Evolutionary conservation across 2,113 vertebrate species (phyloP), one percentile per base, ranked within the genome.

Genomic region (Condylura cristata): DNA sequence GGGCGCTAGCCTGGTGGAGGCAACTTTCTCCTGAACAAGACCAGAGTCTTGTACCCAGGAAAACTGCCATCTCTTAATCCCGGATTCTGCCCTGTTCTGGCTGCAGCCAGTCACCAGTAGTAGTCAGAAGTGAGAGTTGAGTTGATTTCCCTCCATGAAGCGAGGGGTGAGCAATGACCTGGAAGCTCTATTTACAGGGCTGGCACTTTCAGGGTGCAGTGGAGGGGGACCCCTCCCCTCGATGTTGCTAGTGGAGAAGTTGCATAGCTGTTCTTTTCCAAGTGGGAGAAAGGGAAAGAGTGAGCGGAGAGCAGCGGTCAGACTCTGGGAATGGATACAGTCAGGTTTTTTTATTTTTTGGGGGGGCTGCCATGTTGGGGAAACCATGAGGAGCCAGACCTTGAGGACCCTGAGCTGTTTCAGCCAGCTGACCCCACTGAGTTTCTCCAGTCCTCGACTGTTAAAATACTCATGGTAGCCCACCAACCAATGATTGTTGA

Each of bases 1-100:
- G 72, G n/a, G 74, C 58, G 61, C 72, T 37, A 46, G 30, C 51
- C 39, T 14, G 11, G 18, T 61, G 30, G 85, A 81, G 82, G 72
- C 44, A 68, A 95, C 91, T 93, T 95, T 93, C 86, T 66, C 75
- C 44, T 14, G 51, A 92, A 86, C 75, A 46, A 81, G 53, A 37
- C 78, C 84, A 41, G 39, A 75, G 75, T 61, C 30, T 20, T 9
- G 76, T 70, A 61, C 65, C 58, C 65, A 37, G 81, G n/a, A 56
- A 86, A 32, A 44, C 48, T 79, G 30, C 75, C 8, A 18, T 53
- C 46, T 51, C 58, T 71, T 16, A 86, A 8, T 12, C 41, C 22
- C 1, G 70, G n/a, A 30, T 44, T 60, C 34, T 4, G 48, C 37
- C 34, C 41, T 32, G 37, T 32, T 44, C 37, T 48, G 22, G 34